Evolutionary conservation across 1,140 invertebrate genomes (phyloP).

Genomic region (Microplitis mediator): DNA sequence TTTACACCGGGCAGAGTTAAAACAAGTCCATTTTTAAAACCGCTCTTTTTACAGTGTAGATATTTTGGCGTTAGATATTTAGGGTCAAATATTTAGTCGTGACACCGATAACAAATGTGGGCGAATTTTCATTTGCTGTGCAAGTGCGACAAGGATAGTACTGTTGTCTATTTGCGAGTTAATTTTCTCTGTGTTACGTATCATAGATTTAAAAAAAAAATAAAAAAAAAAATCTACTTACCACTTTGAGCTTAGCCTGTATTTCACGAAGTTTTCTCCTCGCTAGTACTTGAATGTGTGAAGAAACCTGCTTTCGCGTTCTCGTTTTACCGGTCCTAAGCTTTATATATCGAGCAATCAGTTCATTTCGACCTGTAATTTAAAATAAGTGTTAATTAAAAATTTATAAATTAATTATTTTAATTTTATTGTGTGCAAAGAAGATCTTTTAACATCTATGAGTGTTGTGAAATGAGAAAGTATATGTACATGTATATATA

Average conservation of each 20-base stretch:
- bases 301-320: slow-evolving; percentile 98
- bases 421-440: not conserved
- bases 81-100: too few relatives aligned
- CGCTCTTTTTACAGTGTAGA: too few relatives aligned
- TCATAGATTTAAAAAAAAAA: not conserved
- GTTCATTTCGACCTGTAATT: slow-evolving; percentile 93
- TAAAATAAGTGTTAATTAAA: slow-evolving; percentile 26
- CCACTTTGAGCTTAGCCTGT: slow-evolving; percentile 96
- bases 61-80: too few relatives aligned
- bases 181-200: too few relatives aligned
- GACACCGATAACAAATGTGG: too few relatives aligned
- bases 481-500: not conserved
- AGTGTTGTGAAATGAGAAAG: not conserved
- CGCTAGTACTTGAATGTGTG: slow-evolving; percentile 98
- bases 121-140: too few relatives aligned
- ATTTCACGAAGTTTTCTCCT: slow-evolving; percentile 97
- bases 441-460: not conserved
- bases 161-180: too few relatives aligned
- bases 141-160: too few relatives aligned
- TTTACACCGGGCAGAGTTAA: too few relatives aligned
- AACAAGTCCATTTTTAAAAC: too few relatives aligned
- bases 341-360: slow-evolving; percentile 99
- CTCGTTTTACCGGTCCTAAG: slow-evolving; percentile 97
- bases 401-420: not conserved
- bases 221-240: slow-evolving; percentile 61